A percentile compares a stretch with the other conserved stretches of the same genome.
phyloP scores from a whole-genome alignment of 2,113 vertebrate species.

The Saccopteryx bilineata region DNA sequence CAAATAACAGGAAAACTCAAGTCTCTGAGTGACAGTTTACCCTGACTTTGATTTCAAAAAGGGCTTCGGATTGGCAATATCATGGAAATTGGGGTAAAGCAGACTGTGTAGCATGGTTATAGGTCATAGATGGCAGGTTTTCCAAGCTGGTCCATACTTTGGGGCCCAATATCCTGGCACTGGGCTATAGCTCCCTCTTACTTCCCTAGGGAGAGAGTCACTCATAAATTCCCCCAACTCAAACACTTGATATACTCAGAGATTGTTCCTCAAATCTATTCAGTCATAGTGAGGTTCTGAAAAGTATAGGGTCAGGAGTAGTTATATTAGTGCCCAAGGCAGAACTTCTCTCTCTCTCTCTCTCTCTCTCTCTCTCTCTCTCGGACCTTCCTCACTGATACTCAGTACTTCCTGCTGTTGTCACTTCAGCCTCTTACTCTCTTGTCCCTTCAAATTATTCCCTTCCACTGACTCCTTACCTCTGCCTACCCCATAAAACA shows the following conservation, averaged over 20 bases:
- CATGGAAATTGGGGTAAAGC: background rate
- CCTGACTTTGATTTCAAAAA: constrained; percentile 1
- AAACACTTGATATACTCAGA: background rate
- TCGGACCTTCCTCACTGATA: background rate
- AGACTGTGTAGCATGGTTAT: background rate
- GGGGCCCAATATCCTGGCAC: background rate
- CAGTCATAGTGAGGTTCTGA: background rate
- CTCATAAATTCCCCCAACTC: background rate
- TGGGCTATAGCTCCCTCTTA: background rate
- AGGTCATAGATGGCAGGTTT: background rate
- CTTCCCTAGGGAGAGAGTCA: background rate
- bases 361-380: background rate
- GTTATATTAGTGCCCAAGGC: background rate
- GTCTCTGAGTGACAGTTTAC: background rate
- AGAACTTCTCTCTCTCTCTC: background rate
- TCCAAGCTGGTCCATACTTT: background rate
- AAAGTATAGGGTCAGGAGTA: background rate
- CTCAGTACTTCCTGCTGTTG: background rate
- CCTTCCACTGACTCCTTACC: background rate
- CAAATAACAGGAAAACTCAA: constrained; percentile 28
- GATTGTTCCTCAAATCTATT: background rate
- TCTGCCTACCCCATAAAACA: background rate
- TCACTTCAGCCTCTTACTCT: background rate
- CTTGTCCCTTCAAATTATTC: background rate
- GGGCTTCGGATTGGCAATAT: background rate